These are phyloP conservation scores for Meloidogyne chitwoodi DNA, from an alignment of 1,140 invertebrate genomes.

Conservation along the genomic window DNA sequence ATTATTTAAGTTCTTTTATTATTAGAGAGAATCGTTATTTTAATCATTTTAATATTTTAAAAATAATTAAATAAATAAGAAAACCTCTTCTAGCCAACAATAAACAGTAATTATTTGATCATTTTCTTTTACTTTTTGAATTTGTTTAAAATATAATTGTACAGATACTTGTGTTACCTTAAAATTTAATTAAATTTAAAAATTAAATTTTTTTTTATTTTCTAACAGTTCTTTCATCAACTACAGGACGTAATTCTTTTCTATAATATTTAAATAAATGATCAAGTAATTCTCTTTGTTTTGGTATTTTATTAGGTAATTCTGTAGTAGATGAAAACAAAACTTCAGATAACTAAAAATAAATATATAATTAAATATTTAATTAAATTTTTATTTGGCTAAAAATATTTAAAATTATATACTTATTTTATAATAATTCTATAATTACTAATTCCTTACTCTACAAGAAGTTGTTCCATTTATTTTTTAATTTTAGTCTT, in stretches of 20 bases:
- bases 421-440: too few relatives aligned
- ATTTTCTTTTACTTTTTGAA: conserved; percentile 56
- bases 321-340: background rate
- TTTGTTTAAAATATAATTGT: conserved; percentile 57
- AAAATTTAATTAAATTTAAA: too few relatives aligned
- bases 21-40: background rate
- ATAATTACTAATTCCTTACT: too few relatives aligned
- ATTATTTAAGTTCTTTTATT: too few relatives aligned
- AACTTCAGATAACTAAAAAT: background rate
- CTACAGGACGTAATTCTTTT: conserved; percentile 39
- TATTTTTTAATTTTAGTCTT: too few relatives aligned
- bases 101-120: conserved; percentile 57
- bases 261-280: conserved; percentile 39
- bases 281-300: conserved; percentile 27
- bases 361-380: background rate
- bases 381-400: too few relatives aligned
- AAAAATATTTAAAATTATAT: too few relatives aligned
- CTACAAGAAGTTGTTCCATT: too few relatives aligned
- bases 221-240: conserved; percentile 35
- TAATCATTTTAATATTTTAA: background rate
- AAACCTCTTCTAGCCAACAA: conserved; percentile 52
- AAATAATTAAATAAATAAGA: background rate
- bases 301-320: background rate
- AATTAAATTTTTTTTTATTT: too few relatives aligned
- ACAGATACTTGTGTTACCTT: conserved; percentile 51